Conservation (phyloP, 1,140 invertebrate species). For the Leptinotarsa lineolata region DNA sequence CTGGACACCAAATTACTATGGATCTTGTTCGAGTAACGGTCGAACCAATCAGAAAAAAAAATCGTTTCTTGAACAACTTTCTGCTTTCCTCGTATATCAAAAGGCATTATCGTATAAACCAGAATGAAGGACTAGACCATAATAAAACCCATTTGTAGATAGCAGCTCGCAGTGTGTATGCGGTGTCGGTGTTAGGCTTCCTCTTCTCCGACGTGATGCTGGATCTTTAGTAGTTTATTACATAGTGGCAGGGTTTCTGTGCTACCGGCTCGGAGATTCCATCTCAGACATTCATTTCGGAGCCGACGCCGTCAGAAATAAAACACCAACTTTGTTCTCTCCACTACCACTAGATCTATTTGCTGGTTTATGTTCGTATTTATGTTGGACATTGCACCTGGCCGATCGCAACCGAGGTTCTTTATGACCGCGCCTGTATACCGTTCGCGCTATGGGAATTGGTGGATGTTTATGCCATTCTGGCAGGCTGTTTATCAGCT, state of each 20-base stretch:
- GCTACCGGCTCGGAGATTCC: conserved; percentile 1
- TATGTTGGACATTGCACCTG: conserved; percentile 3
- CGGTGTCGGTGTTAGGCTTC: conserved; percentile 4
- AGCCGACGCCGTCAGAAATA: conserved; percentile 1
- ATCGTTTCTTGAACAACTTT: no score
- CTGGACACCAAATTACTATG: no score
- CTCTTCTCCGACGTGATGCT: neutral
- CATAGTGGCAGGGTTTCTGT: neutral
- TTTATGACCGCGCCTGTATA: neutral
- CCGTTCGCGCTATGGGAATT: neutral
- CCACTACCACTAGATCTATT: conserved; percentile 6
- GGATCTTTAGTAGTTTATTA: neutral
- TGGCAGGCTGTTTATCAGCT: neutral
- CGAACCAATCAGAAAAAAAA: no score
- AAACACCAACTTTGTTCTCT: conserved; percentile 3
- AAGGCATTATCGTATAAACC: no score
- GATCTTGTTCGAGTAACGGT: no score
- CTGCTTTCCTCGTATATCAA: no score
- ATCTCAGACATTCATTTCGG: neutral
- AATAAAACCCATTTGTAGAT: neutral
- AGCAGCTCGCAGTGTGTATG: neutral
- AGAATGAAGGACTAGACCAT: no score
- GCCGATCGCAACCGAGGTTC: neutral
- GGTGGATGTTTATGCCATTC: neutral
- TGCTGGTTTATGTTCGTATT: conserved; percentile 6